phyloP scores from a whole-genome alignment of 2,888 invertebrate species.

The Cheiracanthium punctorium region DNA sequence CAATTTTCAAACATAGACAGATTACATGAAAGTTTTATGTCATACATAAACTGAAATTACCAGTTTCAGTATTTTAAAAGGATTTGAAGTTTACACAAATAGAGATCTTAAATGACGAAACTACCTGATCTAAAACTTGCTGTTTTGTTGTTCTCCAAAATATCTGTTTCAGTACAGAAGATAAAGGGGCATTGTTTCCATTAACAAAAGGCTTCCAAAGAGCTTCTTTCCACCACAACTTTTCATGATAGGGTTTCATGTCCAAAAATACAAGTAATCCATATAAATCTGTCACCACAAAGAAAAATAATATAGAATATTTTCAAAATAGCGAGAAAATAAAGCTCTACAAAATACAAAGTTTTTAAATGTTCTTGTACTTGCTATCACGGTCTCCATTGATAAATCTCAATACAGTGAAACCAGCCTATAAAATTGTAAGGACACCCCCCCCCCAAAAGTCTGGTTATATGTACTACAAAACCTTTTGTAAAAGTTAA shows the following conservation, averaged over 20 bases:
- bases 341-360: too few relatives aligned
- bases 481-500: too few relatives aligned
- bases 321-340: too few relatives aligned
- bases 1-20: too few relatives aligned
- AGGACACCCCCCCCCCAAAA: too few relatives aligned
- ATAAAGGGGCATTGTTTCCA: conserved; percentile 78
- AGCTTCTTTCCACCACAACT: conserved; percentile 79
- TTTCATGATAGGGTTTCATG: conserved; percentile 79
- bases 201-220: conserved; percentile 79
- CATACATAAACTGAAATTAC: background rate
- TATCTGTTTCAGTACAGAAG: conserved; percentile 79
- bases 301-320: too few relatives aligned
- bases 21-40: background rate
- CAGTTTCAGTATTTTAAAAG: background rate
- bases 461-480: too few relatives aligned
- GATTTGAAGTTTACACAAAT: background rate
- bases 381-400: too few relatives aligned
- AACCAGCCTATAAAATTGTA: too few relatives aligned
- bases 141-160: conserved; percentile 84
- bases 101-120: background rate
- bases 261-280: conserved; percentile 81
- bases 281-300: conserved; percentile 77
- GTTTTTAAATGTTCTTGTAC: too few relatives aligned
- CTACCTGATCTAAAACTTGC: conserved; percentile 81
- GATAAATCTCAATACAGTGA: too few relatives aligned